Base-by-base conservation (phyloP, 2,888 invertebrate species). In the Eudemis profundana region DNA sequence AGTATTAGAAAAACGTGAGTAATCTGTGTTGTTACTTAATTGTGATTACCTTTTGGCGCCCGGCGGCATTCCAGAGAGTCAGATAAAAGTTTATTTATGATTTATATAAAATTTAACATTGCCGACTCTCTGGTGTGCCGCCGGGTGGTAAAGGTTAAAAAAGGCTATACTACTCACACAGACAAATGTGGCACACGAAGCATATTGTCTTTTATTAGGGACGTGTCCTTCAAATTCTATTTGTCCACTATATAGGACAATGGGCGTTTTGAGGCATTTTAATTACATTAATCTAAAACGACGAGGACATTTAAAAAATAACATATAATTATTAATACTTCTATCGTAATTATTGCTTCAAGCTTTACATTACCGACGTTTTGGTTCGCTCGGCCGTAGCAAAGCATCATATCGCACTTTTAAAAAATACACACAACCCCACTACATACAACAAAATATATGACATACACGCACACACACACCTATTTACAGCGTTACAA, bases 401-500 rank as follows among this genome's bases (percentile, higher is more conserved):
- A 46, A 61, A 53, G 61, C 61, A 15, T 29, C 42, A 33, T 17
- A 27, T 29, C 60, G 50, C 50, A 40, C 50, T 42, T 54, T 54
- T 27, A 50, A 50, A 56, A 46, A 61, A 62, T 54, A 62, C 62
- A 42, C 54, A 54, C 46, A 47, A 36, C 62, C 54, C 51, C 33
- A 42, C 63, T 63, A 56, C 56, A 33, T 49, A 56, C 63, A 56
- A 63, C 62, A 61, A 61, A 61, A 49, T 49, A 60, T 42, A 40
- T 54, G 54, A 63, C 63, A 42, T 56, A 63, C 56, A 54, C 54
- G 15, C 54, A 54, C 44, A 64, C 61, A 61, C 62, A 56, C 64
- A 63, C 61, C 23, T 64, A 64, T 64, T 57, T 64, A 64, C 64
- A 64, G 50, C 50, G 27, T 46, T 62, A 54, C 17, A n/a, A 53